These are phyloP conservation scores for Eumaeus atala DNA, from an alignment of 1,140 invertebrate species.

Conservation along the genomic window DNA sequence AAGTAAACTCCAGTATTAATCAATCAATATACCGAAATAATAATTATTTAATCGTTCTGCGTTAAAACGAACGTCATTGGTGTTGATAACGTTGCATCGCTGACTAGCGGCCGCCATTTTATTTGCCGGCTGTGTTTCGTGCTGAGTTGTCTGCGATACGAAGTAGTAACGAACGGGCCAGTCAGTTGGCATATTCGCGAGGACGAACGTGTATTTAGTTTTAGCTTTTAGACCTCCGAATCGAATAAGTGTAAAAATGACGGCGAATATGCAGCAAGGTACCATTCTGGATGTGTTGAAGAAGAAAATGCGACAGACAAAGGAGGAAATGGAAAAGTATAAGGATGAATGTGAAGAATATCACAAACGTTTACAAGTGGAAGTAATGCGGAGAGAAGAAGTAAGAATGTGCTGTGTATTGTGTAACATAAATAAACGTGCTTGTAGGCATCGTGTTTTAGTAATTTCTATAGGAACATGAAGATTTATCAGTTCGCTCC, in stretches of 20 bases:
- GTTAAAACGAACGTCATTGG: slow-evolving; percentile 34
- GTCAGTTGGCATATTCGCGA: slow-evolving; percentile 72
- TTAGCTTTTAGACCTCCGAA: slow-evolving; percentile 60
- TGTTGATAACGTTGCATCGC: slow-evolving; percentile 53
- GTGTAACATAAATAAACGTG: slow-evolving; percentile 41
- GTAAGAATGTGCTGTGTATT: slow-evolving; percentile 80
- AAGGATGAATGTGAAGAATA: slow-evolving; percentile 96
- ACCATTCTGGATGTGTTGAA: slow-evolving; percentile 96
- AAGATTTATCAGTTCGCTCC: slow-evolving; percentile 53
- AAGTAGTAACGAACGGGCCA: slow-evolving; percentile 59
- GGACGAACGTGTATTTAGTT: slow-evolving; percentile 65
- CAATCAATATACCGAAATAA: slow-evolving; percentile 14
- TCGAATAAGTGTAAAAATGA: slow-evolving; percentile 79
- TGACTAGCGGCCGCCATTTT: slow-evolving; percentile 71
- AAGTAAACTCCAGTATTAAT: slow-evolving; percentile 44
- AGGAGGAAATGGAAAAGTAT: slow-evolving; percentile 97
- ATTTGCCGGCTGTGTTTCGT: slow-evolving; percentile 70
- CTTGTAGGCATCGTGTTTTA: slow-evolving; percentile 34
- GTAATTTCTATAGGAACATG: slow-evolving; percentile 31
- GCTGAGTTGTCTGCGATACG: slow-evolving; percentile 69
- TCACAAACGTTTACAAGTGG: slow-evolving; percentile 91
- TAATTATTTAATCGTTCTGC: slow-evolving; percentile 20
- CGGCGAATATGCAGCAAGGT: slow-evolving; percentile 87
- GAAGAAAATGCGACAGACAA: slow-evolving; percentile 99
- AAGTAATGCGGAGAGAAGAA: slow-evolving; percentile 94